Evolutionary conservation across 2,797 vertebrate species (phyloP), one percentile per base, ranked within the genome.

Genomic region (Simalia tracyae): DNA sequence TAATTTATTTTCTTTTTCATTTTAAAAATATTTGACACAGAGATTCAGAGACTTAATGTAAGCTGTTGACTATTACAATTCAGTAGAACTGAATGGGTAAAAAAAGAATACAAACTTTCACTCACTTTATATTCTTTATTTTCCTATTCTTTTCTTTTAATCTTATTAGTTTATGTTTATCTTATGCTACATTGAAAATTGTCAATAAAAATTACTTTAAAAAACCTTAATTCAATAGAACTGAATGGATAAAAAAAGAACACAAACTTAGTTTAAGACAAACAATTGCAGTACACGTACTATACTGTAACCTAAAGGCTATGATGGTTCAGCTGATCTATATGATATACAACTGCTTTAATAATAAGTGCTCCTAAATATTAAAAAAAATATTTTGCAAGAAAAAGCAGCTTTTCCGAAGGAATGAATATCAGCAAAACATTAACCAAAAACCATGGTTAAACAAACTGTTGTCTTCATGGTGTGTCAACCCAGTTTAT

Each of bases 21-120:
- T 94, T 97, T 96, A 96, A 97, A 97, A 97, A 97, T 91, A 81
- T 96, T 96, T 95, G 93, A 92, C 94, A 89, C 95, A 89, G 92
- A 92, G 94, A 97, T 54, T 1, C 50, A 96, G 94, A 94, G 94
- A 88, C 95, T 95, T 94, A 97, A 96, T 81, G 91, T 94, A 95
- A 94, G 95, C 96, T 96, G 96, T 97, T 96, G 93, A 95, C 95
- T 96, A 95, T 94, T 89, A 97, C 94, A 97, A 95, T 96, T 96
- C 95, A 95, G 93, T 95, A 95, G 94, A 50, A 93, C 96, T 84
- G 91, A 81, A 81, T 9, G 24, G 17, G 22, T 89, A 88, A 50
- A 88, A 76, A 63, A 91, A 95, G 96, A 96, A 96, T 97, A 96
- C 96, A 97, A 97, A 96, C 96, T 81, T 92, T 42, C 46, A 46